Percentiles rank a stretch among this genome's conserved stretches.
Conservation (phyloP, 2,797 vertebrate species). For the Karalla daura region DNA sequence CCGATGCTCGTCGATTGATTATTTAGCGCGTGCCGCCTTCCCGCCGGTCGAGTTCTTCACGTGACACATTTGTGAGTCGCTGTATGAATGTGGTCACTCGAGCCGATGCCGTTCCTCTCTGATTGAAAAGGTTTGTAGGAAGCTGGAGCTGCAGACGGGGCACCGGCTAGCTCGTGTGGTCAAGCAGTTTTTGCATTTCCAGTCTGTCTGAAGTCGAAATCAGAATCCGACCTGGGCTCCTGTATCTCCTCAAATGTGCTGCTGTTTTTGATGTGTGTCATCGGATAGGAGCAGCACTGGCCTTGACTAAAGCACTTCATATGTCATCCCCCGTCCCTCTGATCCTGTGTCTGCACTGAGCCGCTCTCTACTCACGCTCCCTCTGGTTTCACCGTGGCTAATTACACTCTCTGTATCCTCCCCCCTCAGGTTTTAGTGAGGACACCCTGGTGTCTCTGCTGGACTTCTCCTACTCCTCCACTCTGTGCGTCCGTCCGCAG, state of each 20-base stretch:
- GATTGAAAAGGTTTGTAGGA: background rate
- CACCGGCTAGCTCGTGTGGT: background rate
- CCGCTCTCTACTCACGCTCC: slow-evolving; percentile 39
- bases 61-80: background rate
- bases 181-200: background rate
- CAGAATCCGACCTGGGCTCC: background rate
- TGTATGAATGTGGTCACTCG: background rate
- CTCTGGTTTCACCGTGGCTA: slow-evolving; percentile 28
- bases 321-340: slow-evolving; percentile 26
- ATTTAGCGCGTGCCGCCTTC: background rate
- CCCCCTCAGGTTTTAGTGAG: slow-evolving; percentile 82
- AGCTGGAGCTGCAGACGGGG: background rate
- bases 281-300: slow-evolving; percentile 17
- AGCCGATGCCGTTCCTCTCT: background rate
- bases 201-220: background rate
- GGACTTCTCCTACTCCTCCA: slow-evolving; percentile 88
- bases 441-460: slow-evolving; percentile 84
- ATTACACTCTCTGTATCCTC: slow-evolving; percentile 24
- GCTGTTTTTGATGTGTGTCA: slow-evolving; percentile 26
- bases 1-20: background rate
- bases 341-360: slow-evolving; percentile 25
- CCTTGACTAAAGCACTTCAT: slow-evolving; percentile 48
- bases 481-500: slow-evolving; percentile 79
- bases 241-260: slow-evolving; percentile 13
- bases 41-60: background rate